These are phyloP conservation scores for Brachyrhaphis roseni DNA, from an alignment of 2,797 vertebrate genomes.

Conservation along the genomic window DNA sequence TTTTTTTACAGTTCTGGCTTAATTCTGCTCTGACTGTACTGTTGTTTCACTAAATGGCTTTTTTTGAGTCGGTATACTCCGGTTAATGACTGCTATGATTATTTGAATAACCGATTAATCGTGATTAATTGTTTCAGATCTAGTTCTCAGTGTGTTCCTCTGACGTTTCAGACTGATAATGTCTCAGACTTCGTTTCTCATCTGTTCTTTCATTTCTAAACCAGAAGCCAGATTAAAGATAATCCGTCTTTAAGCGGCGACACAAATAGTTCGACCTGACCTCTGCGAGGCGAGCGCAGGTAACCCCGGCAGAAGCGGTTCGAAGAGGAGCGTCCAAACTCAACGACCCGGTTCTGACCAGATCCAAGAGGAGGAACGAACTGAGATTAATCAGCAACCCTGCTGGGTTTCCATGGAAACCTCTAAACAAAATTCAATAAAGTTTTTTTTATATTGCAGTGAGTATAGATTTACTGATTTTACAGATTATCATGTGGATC, in stretches of 20 bases:
- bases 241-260: conserved; percentile 16
- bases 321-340: background rate
- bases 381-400: background rate
- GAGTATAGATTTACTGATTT: background rate
- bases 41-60: no score
- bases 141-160: no score
- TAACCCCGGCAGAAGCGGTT: background rate
- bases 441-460: background rate
- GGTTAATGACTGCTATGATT: no score
- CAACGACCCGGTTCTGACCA: background rate
- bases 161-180: no score
- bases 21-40: no score
- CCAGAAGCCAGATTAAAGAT: background rate
- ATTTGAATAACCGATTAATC: no score
- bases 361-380: background rate
- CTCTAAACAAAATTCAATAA: no score
- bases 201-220: no score
- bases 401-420: background rate
- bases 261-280: conserved; percentile 1
- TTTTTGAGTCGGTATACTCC: no score
- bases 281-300: background rate
- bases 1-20: no score
- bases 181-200: no score
- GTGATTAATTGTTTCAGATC: no score
- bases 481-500: background rate